Conservation (phyloP, 2,797 vertebrate genomes). For the Dryobates pubescens region DNA sequence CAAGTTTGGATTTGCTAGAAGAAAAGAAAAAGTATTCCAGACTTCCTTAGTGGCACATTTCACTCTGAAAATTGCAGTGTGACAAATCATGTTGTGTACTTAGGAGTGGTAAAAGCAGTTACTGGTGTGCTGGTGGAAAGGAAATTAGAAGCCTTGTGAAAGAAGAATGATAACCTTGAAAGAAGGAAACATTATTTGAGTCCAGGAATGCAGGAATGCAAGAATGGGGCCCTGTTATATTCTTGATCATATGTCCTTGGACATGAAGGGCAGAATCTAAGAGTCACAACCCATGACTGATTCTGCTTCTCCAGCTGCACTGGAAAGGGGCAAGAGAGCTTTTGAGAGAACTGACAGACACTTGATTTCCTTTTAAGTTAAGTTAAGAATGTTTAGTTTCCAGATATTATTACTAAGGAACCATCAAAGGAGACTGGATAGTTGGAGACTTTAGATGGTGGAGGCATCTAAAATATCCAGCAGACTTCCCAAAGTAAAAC, state of each 20-base stretch:
- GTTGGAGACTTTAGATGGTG: background rate
- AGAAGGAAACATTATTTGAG: background rate
- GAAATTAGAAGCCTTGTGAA: background rate
- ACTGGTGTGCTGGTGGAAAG: background rate
- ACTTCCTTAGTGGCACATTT: constrained; percentile 31
- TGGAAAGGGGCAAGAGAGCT: background rate
- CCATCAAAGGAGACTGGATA: background rate
- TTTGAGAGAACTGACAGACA: background rate
- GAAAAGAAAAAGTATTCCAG: background rate
- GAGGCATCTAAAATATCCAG: background rate
- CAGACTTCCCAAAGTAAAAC: background rate
- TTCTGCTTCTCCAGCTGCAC: background rate
- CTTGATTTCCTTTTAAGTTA: background rate
- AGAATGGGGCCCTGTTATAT: background rate
- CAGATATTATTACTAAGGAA: background rate
- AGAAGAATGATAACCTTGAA: background rate
- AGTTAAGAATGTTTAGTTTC: background rate
- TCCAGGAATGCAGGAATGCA: background rate
- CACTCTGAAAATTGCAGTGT: background rate
- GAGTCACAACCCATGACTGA: background rate
- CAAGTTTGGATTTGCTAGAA: constrained; percentile 26
- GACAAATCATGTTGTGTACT: background rate
- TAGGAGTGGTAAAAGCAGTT: background rate
- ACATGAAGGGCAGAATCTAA: background rate
- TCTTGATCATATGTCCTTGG: background rate